Conservation (phyloP, 2,888 invertebrate species). For the Cryptocephalus primarius region DNA sequence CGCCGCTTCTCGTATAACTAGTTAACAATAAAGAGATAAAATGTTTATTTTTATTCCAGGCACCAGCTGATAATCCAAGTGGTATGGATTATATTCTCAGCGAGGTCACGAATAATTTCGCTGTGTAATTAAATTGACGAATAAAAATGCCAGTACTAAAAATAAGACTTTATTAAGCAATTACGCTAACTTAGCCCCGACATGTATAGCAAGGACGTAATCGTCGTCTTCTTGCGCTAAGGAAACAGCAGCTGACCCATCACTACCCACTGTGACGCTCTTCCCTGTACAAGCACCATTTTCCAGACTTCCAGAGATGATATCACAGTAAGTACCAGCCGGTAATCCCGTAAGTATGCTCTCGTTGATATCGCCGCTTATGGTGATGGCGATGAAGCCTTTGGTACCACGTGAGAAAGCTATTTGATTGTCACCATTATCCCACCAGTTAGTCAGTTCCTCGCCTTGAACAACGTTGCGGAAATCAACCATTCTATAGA, state of each 20-base stretch:
- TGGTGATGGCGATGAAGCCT: constrained; percentile 64
- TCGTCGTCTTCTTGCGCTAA: constrained; percentile 47
- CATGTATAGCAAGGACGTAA: constrained; percentile 61
- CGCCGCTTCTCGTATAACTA: no score
- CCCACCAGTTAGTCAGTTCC: constrained; percentile 61
- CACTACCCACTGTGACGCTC: constrained; percentile 45
- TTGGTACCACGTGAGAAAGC: constrained; percentile 64
- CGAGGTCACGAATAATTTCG: constrained; percentile 15
- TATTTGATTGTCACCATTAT: constrained; percentile 68
- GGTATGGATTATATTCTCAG: constrained; percentile 18
- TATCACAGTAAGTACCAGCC: constrained; percentile 61
- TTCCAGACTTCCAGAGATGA: constrained; percentile 58
- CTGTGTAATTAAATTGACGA: constrained; percentile 1
- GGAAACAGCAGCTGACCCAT: constrained; percentile 47
- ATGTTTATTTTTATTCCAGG: constrained; percentile 12
- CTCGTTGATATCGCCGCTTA: constrained; percentile 46
- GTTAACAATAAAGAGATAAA: background rate
- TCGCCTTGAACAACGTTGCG: constrained; percentile 51
- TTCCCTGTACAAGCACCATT: constrained; percentile 56
- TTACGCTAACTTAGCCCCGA: constrained; percentile 19
- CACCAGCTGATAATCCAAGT: constrained; percentile 18
- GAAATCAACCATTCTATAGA: constrained; percentile 67
- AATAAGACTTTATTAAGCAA: no score
- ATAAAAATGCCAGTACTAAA: no score
- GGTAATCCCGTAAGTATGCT: constrained; percentile 58